phyloP scores from a whole-genome alignment of 2,113 vertebrate species.

The Chaetodon trifascialis region DNA sequence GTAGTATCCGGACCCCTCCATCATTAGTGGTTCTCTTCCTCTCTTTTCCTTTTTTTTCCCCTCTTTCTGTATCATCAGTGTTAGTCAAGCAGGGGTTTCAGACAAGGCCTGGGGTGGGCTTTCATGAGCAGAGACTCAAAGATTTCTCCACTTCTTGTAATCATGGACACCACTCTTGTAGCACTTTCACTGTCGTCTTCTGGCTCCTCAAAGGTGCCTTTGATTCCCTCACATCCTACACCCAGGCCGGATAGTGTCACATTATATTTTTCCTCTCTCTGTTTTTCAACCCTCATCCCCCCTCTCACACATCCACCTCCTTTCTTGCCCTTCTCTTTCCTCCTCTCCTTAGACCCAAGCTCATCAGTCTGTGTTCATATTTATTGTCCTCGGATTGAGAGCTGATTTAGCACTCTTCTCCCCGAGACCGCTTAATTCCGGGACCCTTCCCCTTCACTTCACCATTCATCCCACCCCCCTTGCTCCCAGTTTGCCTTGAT shows the following conservation, averaged over 20 bases:
- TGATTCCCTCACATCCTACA: constrained; percentile 80
- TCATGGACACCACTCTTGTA: constrained; percentile 83
- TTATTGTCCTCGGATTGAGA: constrained; percentile 50
- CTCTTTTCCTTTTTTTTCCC: constrained; percentile 54
- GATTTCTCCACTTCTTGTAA: constrained; percentile 84
- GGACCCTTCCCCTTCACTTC: constrained; percentile 50
- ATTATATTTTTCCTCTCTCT: constrained; percentile 66
- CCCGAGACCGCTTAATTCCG: constrained; percentile 46
- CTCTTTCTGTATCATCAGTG: constrained; percentile 70
- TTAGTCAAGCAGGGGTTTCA: constrained; percentile 74
- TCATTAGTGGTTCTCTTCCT: constrained; percentile 78
- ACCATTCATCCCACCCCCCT: constrained; percentile 12
- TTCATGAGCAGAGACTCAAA: constrained; percentile 83
- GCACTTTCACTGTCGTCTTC: constrained; percentile 79
- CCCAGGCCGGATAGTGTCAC: constrained; percentile 73
- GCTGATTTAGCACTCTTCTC: constrained; percentile 67
- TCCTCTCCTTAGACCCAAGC: constrained; percentile 33
- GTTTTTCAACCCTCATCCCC: constrained; percentile 5
- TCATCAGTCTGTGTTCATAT: constrained; percentile 63
- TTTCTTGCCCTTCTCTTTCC: constrained; percentile 40
- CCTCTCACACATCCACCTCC: neutral
- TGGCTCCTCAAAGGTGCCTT: constrained; percentile 82
- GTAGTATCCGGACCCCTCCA: constrained; percentile 77
- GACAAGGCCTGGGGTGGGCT: constrained; percentile 78
- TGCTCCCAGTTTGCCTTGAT: constrained; percentile 64